phyloP scores from a whole-genome alignment of 2,797 vertebrate species.

The Chloroceryle inda region DNA sequence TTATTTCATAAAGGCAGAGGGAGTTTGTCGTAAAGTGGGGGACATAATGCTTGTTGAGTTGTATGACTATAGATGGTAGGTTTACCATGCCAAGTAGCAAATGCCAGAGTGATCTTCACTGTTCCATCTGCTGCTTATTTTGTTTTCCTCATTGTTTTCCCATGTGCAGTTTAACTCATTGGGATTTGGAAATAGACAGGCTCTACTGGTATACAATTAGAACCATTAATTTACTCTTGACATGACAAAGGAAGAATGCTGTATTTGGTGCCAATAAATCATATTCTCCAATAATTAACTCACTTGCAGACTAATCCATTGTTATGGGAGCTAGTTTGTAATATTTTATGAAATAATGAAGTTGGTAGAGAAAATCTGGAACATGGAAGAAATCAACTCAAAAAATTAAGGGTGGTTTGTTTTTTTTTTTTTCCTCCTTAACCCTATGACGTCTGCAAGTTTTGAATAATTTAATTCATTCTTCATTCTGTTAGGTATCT shows the following conservation, averaged over 20 bases:
- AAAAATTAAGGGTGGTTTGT: neutral
- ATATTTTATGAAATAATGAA: neutral
- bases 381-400: neutral
- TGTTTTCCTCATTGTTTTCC: neutral
- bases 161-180: neutral
- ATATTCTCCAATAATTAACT: neutral
- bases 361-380: neutral
- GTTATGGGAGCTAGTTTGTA: neutral
- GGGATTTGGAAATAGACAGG: neutral
- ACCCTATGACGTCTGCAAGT: neutral
- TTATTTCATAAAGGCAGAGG: neutral
- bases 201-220: fast-evolving
- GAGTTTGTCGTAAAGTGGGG: neutral
- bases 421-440: neutral
- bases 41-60: neutral
- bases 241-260: neutral
- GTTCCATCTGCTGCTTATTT: neutral
- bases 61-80: neutral
- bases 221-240: neutral
- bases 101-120: neutral
- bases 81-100: neutral
- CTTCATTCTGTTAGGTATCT: neutral
- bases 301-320: neutral
- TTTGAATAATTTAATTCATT: neutral
- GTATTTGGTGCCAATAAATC: neutral